phyloP scores from a whole-genome alignment of 2,888 invertebrate genomes.

The Tenthredo amoena region DNA sequence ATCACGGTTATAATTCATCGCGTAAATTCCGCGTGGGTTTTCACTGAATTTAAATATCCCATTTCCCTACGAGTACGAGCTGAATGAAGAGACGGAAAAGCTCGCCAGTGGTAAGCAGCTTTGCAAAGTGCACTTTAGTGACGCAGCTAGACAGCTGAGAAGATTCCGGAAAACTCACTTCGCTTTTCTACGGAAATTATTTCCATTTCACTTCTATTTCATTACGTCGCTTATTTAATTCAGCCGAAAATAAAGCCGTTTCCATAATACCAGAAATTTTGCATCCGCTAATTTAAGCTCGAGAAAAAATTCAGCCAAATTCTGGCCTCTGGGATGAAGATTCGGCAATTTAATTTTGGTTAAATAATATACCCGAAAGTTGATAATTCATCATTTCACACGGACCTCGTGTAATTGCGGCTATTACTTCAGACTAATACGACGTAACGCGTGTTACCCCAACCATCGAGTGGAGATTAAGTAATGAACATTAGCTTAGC shows the following conservation, averaged over 20 bases:
- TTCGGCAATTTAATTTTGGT: neutral
- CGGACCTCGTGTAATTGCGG: neutral
- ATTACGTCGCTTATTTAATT: neutral
- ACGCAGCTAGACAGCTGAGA: neutral
- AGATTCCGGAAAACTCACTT: neutral
- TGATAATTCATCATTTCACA: neutral
- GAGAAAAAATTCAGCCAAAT: neutral
- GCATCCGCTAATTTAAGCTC: neutral
- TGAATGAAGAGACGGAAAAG: conserved; percentile 21
- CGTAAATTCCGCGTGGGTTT: neutral
- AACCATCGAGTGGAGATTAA: neutral
- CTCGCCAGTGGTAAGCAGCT: conserved; percentile 32
- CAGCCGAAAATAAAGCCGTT: neutral
- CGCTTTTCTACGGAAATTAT: neutral
- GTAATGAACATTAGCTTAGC: conserved; percentile 60
- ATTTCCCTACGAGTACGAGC: neutral
- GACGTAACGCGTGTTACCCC: neutral
- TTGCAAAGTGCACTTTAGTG: conserved; percentile 27
- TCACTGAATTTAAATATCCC: neutral
- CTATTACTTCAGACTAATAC: neutral
- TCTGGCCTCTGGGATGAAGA: neutral
- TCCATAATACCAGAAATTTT: neutral
- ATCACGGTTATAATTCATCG: neutral
- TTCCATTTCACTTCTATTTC: neutral
- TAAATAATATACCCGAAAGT: neutral